Conservation (phyloP, 2,113 vertebrate genomes). For the Strix aluco region DNA sequence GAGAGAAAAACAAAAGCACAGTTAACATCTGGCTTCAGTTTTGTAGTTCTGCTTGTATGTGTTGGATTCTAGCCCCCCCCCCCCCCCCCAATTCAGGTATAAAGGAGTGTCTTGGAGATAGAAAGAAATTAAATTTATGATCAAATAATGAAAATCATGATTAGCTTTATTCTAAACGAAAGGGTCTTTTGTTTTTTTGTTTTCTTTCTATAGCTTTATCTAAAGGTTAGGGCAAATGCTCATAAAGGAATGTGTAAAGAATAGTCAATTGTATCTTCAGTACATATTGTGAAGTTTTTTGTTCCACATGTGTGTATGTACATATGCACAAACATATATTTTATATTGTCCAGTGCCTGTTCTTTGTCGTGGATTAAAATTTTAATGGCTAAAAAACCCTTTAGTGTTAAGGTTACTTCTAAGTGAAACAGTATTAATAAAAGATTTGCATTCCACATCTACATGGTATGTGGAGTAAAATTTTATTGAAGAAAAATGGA, state of each 20-base stretch:
- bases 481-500: not conserved
- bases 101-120: not conserved
- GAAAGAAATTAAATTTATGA: not conserved
- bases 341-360: not conserved
- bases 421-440: not conserved
- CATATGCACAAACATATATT: accelerated
- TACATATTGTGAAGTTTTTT: not conserved
- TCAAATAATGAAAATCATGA: not conserved
- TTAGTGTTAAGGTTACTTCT: not conserved
- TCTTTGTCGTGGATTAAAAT: not conserved
- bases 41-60: not conserved
- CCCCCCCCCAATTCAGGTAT: not conserved
- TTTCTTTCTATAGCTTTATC: not conserved
- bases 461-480: not conserved
- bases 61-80: not conserved
- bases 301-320: accelerated
- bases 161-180: not conserved
- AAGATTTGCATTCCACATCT: not conserved
- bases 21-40: not conserved
- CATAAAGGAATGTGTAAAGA: not conserved
- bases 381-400: not conserved
- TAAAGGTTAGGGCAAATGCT: not conserved
- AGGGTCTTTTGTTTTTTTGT: not conserved
- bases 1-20: not conserved
- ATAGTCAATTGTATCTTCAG: not conserved